A percentile compares a stretch with the other conserved stretches of the same genome.
Conservation (phyloP, 2,888 invertebrate species). For the Sepiola atlantica region DNA sequence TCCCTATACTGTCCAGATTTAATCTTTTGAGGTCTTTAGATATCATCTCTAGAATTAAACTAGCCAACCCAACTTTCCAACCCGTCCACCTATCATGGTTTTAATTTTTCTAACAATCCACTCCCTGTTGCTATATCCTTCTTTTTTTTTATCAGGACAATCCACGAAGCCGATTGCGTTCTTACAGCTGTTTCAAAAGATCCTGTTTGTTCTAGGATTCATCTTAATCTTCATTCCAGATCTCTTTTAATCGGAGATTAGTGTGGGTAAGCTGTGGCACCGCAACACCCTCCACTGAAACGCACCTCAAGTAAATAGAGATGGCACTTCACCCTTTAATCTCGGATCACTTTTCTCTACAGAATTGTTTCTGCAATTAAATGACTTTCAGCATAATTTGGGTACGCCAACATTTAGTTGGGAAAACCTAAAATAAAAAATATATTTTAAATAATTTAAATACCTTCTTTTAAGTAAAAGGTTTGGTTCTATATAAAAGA, state of each 20-base stretch:
- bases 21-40: no score
- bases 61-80: no score
- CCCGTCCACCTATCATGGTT: no score
- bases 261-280: background rate
- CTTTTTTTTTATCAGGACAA: background rate
- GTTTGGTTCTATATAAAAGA: no score
- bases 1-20: no score
- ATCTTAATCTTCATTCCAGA: background rate
- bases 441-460: no score
- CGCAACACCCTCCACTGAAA: background rate
- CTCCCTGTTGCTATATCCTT: background rate
- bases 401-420: no score
- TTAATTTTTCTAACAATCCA: background rate
- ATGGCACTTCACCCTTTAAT: background rate
- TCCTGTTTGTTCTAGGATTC: background rate
- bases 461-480: no score
- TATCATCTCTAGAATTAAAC: no score
- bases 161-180: background rate
- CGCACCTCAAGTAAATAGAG: background rate
- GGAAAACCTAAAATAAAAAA: no score
- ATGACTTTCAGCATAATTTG: no score
- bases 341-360: background rate
- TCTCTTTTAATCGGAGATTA: background rate
- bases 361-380: no score
- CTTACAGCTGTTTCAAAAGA: background rate